A percentile compares a stretch with the other conserved stretches of the same genome.
These are phyloP conservation scores for Myotis davidii DNA, from an alignment of 2,113 vertebrate genomes.

Conservation along the genomic window DNA sequence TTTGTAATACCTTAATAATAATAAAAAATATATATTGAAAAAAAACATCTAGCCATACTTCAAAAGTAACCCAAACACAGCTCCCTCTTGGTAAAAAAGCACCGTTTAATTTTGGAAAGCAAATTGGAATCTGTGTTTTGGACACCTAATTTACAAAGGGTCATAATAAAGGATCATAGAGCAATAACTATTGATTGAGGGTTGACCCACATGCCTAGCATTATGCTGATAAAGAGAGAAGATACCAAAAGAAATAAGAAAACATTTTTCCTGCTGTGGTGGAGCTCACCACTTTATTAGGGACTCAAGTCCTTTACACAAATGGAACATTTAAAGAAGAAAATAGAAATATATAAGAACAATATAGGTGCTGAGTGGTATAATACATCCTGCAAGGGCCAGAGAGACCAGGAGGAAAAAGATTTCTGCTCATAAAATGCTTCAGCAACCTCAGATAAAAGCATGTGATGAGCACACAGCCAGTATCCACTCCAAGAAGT, in stretches of 20 bases:
- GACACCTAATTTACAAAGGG: background rate
- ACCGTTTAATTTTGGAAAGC: slow-evolving; percentile 51
- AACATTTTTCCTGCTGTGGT: background rate
- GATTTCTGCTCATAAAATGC: slow-evolving; percentile 27
- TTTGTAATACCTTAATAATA: no score
- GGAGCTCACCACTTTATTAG: background rate
- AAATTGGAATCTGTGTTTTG: slow-evolving; percentile 11
- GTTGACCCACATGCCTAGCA: background rate
- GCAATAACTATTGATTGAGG: background rate
- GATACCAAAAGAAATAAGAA: slow-evolving; percentile 1
- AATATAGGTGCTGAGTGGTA: background rate
- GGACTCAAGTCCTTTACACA: slow-evolving; percentile 9
- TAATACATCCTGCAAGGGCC: background rate
- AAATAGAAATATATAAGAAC: slow-evolving; percentile 47
- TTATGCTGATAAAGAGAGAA: background rate
- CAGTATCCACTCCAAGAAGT: background rate
- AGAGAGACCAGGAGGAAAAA: background rate
- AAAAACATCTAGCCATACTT: slow-evolving; percentile 16
- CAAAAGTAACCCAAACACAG: slow-evolving; percentile 48
- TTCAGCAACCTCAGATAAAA: slow-evolving; percentile 32
- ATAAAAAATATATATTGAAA: no score
- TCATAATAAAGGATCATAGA: background rate
- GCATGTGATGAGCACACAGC: background rate
- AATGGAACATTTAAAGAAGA: slow-evolving; percentile 5
- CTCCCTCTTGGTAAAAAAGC: slow-evolving; percentile 33